These are phyloP conservation scores for Oscheius sp. DNA, from an alignment of 2,888 invertebrate genomes.

Conservation along the genomic window DNA sequence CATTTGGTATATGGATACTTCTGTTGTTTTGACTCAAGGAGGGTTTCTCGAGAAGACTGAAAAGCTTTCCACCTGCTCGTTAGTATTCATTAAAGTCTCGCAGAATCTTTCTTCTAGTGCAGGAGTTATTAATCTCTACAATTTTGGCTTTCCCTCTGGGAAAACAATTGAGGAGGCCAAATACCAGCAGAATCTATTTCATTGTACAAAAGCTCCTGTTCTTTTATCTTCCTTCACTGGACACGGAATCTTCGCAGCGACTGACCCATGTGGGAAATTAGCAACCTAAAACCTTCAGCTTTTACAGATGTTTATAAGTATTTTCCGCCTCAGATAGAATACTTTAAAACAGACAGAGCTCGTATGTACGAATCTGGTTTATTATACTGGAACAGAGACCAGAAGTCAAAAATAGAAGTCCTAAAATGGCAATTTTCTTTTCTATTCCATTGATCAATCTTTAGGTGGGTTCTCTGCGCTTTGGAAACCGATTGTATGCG, in stretches of 20 bases:
- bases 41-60: not conserved
- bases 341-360: constrained; percentile 41
- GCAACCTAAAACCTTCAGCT: not conserved
- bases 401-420: constrained; percentile 54
- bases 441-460: not conserved
- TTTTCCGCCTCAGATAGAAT: constrained; percentile 62
- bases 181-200: not conserved
- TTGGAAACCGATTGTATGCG: constrained; percentile 22
- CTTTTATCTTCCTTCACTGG: constrained; percentile 57
- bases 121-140: too few species aligned
- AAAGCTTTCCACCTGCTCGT: not conserved
- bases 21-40: not conserved
- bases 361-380: constrained; percentile 65
- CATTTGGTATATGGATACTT: not conserved
- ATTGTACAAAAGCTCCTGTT: constrained; percentile 24
- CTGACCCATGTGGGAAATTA: constrained; percentile 42
- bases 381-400: constrained; percentile 26
- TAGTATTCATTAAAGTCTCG: too few species aligned
- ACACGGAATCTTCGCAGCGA: constrained; percentile 57
- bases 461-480: constrained; percentile 29
- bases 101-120: too few species aligned
- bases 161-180: not conserved
- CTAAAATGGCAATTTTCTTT: constrained; percentile 47
- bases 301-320: constrained; percentile 65
- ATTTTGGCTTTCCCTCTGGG: not conserved